These are phyloP conservation scores for Solen grandis DNA, from an alignment of 1,140 invertebrate species.

Conservation along the genomic window DNA sequence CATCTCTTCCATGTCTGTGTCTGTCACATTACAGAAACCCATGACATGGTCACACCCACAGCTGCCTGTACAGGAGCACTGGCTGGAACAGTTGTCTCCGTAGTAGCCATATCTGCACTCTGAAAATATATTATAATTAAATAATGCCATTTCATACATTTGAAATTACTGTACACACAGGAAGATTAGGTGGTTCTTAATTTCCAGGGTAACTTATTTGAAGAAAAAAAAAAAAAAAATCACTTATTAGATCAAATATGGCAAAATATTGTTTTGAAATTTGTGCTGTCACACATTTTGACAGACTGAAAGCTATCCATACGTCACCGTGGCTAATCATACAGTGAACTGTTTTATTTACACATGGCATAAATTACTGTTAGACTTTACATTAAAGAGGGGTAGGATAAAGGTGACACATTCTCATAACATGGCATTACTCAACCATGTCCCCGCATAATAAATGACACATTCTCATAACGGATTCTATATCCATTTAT, in stretches of 20 bases:
- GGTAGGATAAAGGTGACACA: too few relatives aligned
- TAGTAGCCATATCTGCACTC: conserved; percentile 38
- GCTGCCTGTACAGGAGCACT: conserved; percentile 29
- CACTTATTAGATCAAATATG: neutral
- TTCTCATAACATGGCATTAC: too few relatives aligned
- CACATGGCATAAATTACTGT: too few relatives aligned
- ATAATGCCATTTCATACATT: neutral
- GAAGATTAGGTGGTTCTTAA: neutral
- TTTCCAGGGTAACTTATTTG: neutral
- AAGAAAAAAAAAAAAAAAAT: neutral
- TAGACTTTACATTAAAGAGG: too few relatives aligned
- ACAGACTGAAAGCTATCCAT: too few relatives aligned
- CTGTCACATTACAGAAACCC: conserved; percentile 36
- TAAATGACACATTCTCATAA: too few relatives aligned
- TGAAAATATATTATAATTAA: neutral
- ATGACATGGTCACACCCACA: conserved; percentile 39
- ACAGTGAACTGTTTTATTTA: too few relatives aligned
- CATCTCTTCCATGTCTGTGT: neutral
- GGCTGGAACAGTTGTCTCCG: conserved; percentile 31
- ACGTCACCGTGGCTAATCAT: too few relatives aligned
- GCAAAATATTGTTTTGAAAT: neutral
- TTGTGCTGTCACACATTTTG: too few relatives aligned
- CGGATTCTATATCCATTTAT: too few relatives aligned
- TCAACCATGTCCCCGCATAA: too few relatives aligned
- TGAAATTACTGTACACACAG: neutral